phyloP scores from a whole-genome alignment of 2,888 invertebrate genomes.

The Ormyrus labotus region DNA sequence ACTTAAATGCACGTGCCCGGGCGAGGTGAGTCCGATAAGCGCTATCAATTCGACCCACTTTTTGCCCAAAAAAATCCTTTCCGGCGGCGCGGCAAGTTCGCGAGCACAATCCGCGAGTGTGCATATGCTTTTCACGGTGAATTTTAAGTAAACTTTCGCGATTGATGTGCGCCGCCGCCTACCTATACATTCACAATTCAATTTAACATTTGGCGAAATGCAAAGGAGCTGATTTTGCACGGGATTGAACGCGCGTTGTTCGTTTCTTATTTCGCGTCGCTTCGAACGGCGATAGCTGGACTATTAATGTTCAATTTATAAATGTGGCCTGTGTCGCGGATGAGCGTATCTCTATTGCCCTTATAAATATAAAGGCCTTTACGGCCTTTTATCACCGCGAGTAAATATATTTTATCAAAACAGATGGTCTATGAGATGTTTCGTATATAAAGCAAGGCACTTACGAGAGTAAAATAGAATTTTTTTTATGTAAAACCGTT shows the following conservation, averaged over 20 bases:
- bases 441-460: too few species aligned
- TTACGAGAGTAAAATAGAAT: too few species aligned
- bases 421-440: background rate
- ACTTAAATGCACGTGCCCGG: background rate
- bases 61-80: conserved; percentile 28
- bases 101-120: background rate
- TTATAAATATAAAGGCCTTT: background rate
- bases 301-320: too few species aligned
- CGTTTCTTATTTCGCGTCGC: too few species aligned
- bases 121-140: conserved; percentile 11
- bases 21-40: conserved; percentile 37
- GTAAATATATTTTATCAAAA: conserved; percentile 2
- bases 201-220: background rate
- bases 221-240: too few species aligned
- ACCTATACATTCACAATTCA: background rate
- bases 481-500: too few species aligned
- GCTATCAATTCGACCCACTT: conserved; percentile 49
- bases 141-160: conserved; percentile 29
- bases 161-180: background rate
- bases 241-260: too few species aligned
- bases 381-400: background rate
- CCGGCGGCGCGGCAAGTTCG: conserved; percentile 16
- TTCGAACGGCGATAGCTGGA: too few species aligned
- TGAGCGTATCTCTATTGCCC: background rate
- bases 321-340: background rate